Percentiles rank a stretch among this genome's conserved stretches.
phyloP scores from a whole-genome alignment of 1,140 invertebrate species.

The Reticulitermes speratus region DNA sequence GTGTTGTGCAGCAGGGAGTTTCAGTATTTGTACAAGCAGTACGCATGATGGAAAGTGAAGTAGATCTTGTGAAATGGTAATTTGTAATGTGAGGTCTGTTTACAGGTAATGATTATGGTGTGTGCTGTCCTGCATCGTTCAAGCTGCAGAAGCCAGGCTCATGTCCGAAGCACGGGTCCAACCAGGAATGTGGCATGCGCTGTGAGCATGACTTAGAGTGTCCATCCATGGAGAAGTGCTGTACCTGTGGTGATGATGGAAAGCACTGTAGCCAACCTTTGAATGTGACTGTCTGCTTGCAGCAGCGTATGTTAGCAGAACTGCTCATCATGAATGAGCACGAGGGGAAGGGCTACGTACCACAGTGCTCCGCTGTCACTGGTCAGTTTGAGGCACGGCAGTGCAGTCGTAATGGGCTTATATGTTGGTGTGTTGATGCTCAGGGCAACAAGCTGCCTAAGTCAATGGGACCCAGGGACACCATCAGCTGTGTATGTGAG shows the following conservation, averaged over 20 bases:
- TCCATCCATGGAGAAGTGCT: conserved; percentile 76
- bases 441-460: conserved; percentile 71
- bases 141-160: conserved; percentile 71
- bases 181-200: conserved; percentile 57
- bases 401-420: conserved; percentile 77
- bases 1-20: background rate
- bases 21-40: background rate
- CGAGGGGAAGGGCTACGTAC: conserved; percentile 77
- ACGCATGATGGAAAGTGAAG: too few species aligned
- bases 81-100: too few species aligned
- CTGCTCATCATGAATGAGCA: conserved; percentile 72
- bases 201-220: conserved; percentile 79
- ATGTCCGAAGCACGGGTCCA: conserved; percentile 57
- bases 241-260: conserved; percentile 66
- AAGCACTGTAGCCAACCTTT: conserved; percentile 64
- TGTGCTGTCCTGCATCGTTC: conserved; percentile 77
- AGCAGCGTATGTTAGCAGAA: conserved; percentile 74
- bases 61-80: too few species aligned
- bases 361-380: conserved; percentile 65
- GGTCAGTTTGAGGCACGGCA: conserved; percentile 70
- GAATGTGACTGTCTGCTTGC: conserved; percentile 68
- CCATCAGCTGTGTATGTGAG: conserved; percentile 58
- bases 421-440: conserved; percentile 83
- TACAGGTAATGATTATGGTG: conserved; percentile 77
- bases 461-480: conserved; percentile 72